Evolutionary conservation across 2,888 invertebrate species (phyloP).

Genomic region (Cenopis cana): DNA sequence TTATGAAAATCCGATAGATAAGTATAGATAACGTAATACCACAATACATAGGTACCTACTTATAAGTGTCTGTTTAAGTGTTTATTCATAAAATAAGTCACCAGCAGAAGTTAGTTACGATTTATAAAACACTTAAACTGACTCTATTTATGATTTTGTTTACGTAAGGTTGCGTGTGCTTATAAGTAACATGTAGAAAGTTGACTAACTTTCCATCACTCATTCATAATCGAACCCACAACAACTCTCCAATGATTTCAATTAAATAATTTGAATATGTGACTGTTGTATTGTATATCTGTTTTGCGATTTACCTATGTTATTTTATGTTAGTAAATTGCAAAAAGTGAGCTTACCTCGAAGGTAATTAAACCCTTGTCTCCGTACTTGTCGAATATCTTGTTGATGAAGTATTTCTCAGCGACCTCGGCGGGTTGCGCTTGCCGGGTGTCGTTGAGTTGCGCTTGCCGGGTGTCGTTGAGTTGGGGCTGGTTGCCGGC

Average conservation of each 20-base stretch:
- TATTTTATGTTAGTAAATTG: slow-evolving; percentile 18
- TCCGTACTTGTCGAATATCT: slow-evolving; percentile 85
- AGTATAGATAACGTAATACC: too few relatives aligned
- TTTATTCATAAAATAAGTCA: too few relatives aligned
- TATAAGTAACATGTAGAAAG: slow-evolving; percentile 46
- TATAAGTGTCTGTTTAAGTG: too few relatives aligned
- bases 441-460: slow-evolving; percentile 58
- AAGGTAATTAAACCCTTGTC: slow-evolving; percentile 83
- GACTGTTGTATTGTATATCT: neutral
- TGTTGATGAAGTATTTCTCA: slow-evolving; percentile 80
- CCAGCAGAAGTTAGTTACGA: neutral
- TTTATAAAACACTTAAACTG: neutral
- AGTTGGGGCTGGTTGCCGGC: slow-evolving; percentile 42
- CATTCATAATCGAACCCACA: slow-evolving; percentile 32
- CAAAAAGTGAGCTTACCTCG: slow-evolving; percentile 71
- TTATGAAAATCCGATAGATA: too few relatives aligned
- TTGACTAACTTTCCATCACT: slow-evolving; percentile 44
- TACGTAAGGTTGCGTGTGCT: slow-evolving; percentile 31
- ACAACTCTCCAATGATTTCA: slow-evolving; percentile 26
- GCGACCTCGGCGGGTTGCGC: slow-evolving; percentile 61
- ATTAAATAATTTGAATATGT: slow-evolving; percentile 3
- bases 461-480: slow-evolving; percentile 58
- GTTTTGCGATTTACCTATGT: slow-evolving; percentile 16
- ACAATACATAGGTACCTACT: too few relatives aligned
- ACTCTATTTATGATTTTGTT: slow-evolving; percentile 20